Percentiles rank a stretch among this genome's conserved stretches.
These are phyloP conservation scores for Aspidiotus rigidus DNA, from an alignment of 2,888 invertebrate genomes.

Conservation along the genomic window DNA sequence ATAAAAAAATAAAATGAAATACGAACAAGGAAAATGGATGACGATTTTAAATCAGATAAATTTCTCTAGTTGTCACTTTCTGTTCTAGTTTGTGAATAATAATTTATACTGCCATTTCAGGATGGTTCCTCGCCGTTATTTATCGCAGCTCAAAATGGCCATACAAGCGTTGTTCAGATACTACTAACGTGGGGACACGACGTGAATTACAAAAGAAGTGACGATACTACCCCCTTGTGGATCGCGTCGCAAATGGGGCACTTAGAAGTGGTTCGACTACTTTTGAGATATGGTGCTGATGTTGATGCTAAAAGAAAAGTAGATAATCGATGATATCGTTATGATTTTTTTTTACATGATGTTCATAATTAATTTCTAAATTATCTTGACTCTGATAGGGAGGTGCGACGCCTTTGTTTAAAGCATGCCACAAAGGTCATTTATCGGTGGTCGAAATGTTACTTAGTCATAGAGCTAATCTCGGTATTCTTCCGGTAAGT, in stretches of 20 bases:
- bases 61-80: too few relatives aligned
- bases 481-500: constrained; percentile 70
- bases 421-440: constrained; percentile 91
- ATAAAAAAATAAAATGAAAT: too few relatives aligned
- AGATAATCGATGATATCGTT: constrained; percentile 35
- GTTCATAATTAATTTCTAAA: not conserved
- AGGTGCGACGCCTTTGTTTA: constrained; percentile 88
- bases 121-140: constrained; percentile 86
- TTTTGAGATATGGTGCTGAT: constrained; percentile 67
- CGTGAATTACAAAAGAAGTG: constrained; percentile 64
- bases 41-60: too few relatives aligned
- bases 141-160: constrained; percentile 89
- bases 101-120: constrained; percentile 46
- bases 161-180: constrained; percentile 64
- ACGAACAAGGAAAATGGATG: too few relatives aligned
- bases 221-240: constrained; percentile 85
- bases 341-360: not conserved
- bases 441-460: constrained; percentile 74
- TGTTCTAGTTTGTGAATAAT: too few relatives aligned
- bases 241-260: constrained; percentile 94
- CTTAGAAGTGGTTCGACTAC: constrained; percentile 63
- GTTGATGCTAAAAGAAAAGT: constrained; percentile 75
- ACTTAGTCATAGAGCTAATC: constrained; percentile 69
- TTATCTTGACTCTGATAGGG: constrained; percentile 50
- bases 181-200: constrained; percentile 64